Conservation (phyloP, 2,113 vertebrate genomes). For the Sapajus apella region DNA sequence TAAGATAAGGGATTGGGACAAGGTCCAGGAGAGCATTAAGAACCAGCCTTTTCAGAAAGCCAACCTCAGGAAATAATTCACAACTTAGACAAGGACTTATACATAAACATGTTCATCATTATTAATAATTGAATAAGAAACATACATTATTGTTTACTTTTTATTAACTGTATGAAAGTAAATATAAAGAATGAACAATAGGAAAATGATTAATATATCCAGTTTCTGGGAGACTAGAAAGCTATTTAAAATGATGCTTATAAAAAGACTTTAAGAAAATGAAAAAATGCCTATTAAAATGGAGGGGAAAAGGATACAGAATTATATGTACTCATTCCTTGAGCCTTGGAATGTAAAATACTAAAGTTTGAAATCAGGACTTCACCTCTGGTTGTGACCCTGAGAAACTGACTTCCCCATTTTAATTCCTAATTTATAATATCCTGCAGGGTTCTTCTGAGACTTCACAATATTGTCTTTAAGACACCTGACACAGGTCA, state of each 20-base stretch:
- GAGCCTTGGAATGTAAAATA: slow-evolving; percentile 6
- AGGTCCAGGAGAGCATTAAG: slow-evolving; percentile 70
- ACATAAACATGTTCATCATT: background rate
- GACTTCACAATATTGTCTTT: slow-evolving; percentile 29
- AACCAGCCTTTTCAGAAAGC: slow-evolving; percentile 71
- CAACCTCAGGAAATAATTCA: slow-evolving; percentile 46
- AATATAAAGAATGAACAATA: slow-evolving; percentile 14
- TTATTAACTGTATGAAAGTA: background rate
- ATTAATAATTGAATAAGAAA: background rate
- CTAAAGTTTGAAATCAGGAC: background rate
- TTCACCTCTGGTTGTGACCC: background rate
- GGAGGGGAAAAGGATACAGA: background rate
- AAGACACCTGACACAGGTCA: background rate
- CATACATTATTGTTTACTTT: background rate
- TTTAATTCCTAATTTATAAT: slow-evolving; percentile 50
- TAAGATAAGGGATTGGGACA: background rate
- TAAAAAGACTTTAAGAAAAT: slow-evolving; percentile 36
- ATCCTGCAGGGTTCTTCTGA: background rate
- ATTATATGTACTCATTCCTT: background rate
- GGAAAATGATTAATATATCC: slow-evolving; percentile 8
- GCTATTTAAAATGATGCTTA: slow-evolving; percentile 37
- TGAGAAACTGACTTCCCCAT: background rate
- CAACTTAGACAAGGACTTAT: slow-evolving; percentile 25
- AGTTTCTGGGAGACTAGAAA: background rate
- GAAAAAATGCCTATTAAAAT: slow-evolving; percentile 49